Evolutionary conservation across 1,140 invertebrate genomes (phyloP), one percentile per base, ranked within the genome.

Genomic region (Dendrolimus punctatus): DNA sequence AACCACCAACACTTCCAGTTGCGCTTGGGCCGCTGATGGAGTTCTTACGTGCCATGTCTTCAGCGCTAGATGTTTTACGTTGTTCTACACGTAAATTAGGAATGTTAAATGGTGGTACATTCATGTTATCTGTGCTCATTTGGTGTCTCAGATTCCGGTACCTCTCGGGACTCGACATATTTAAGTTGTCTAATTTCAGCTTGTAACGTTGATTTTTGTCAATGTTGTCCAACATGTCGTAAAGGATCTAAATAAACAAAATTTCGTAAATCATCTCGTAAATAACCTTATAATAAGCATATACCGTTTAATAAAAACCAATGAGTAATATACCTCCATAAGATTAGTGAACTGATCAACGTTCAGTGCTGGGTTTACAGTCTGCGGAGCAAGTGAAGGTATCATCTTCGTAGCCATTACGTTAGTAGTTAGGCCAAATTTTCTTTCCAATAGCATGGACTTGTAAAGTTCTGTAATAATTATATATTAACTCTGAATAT

Each of bases 331-430:
- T 81, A 90, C 94, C 88, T 96, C 94, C 63, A 98, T 91, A 5
- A 98, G 89, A 53, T 91, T 89, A 40, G 91, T 92, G 81, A 98
- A 98, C 80, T 98, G 95, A 54, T 98, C 96, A 65, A 98, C 88
- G 82, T 94, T 96, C 45, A 99, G 88, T 39, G 91, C 91, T 1
- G 96, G 94, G 81, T 97, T 98, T 43, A 99, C 93, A 2, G 96
- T 95, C 71, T 98, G 96, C 37, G 98, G 97, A 46, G 97, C 92
- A 6, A 99, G 87, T 6, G 94, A 91, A 1, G 97, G 98, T 90
- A 99, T 96, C 40, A 98, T 95, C 73, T 95, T 92, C 0, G 95
- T 98, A 0, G 97, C 97, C 91, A 99, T 94, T 62, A 98, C 89
- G 77, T 95, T 97, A 7, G 98, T 93, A 2, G 94, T 95, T 44